Percentiles rank a stretch among this genome's conserved stretches.
These are phyloP conservation scores for Zaprionus taronus DNA, from an alignment of 1,140 invertebrate species.

Conservation along the genomic window DNA sequence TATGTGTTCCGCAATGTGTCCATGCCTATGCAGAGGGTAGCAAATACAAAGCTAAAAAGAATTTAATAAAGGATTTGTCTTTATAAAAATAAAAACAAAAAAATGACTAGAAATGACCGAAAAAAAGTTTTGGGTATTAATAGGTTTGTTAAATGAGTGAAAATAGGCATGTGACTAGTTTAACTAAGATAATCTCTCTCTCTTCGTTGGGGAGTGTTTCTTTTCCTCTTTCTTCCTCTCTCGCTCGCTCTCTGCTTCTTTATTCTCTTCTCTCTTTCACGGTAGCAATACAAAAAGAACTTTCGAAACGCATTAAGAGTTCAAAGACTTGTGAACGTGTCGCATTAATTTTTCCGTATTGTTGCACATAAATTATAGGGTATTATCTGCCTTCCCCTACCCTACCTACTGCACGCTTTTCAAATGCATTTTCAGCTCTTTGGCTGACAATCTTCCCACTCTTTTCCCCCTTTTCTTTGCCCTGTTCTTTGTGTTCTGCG, in stretches of 20 bases:
- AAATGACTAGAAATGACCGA: background rate
- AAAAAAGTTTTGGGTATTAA: background rate
- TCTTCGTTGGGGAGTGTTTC: background rate
- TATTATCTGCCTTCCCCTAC: slow-evolving; percentile 24
- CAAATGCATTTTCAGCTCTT: slow-evolving; percentile 23
- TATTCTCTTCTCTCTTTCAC: background rate
- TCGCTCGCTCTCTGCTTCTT: background rate
- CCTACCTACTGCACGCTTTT: background rate
- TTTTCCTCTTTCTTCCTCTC: background rate
- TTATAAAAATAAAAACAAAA: background rate
- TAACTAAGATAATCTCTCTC: background rate
- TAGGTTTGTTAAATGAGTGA: background rate
- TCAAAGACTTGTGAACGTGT: slow-evolving; percentile 46
- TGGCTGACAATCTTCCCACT: background rate
- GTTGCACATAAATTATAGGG: slow-evolving; percentile 59
- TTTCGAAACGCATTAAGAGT: slow-evolving; percentile 57
- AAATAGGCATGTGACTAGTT: slow-evolving; percentile 5
- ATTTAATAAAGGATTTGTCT: background rate
- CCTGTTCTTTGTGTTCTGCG: slow-evolving; percentile 17
- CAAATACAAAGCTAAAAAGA: background rate
- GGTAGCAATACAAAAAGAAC: slow-evolving; percentile 40
- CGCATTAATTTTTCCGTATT: slow-evolving; percentile 16
- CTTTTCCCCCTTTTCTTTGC: background rate
- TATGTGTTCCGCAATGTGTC: slow-evolving; percentile 23
- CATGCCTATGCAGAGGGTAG: slow-evolving; percentile 8